Conservation (phyloP, 2,797 vertebrate species). For the Neostethus bicornis region DNA sequence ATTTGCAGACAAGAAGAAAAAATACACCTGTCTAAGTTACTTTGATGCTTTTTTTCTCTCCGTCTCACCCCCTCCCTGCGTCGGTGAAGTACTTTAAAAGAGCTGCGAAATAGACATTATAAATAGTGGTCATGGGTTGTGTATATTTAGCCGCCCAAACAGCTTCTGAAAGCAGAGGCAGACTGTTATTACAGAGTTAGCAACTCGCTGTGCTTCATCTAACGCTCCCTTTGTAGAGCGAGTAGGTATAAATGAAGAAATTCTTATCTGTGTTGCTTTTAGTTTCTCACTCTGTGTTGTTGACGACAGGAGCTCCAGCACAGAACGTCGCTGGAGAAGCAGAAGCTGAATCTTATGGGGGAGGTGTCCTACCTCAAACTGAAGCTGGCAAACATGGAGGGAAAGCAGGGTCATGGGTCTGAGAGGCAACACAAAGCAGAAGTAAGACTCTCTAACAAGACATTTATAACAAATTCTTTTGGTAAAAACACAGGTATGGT, state of each 20-base stretch:
- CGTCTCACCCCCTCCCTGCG: constrained; percentile 18
- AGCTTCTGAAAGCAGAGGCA: constrained; percentile 69
- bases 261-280: constrained; percentile 31
- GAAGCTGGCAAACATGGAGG: constrained; percentile 93
- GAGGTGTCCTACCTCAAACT: constrained; percentile 95
- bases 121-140: constrained; percentile 84
- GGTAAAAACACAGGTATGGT: background rate
- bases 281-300: constrained; percentile 40
- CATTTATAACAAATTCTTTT: background rate
- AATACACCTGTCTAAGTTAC: constrained; percentile 66
- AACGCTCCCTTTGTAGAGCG: constrained; percentile 52
- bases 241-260: constrained; percentile 26
- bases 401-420: constrained; percentile 85
- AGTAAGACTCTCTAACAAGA: constrained; percentile 70
- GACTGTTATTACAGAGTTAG: constrained; percentile 61
- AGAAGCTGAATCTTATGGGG: constrained; percentile 93
- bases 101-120: constrained; percentile 80
- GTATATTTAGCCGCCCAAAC: constrained; percentile 85
- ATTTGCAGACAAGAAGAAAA: constrained; percentile 42
- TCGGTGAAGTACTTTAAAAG: constrained; percentile 62
- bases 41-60: constrained; percentile 47
- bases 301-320: constrained; percentile 88
- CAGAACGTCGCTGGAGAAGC: constrained; percentile 90
- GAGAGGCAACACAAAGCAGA: constrained; percentile 96
- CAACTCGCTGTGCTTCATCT: constrained; percentile 48